phyloP scores from a whole-genome alignment of 2,797 vertebrate species.

The Cirrhinus mrigala region DNA sequence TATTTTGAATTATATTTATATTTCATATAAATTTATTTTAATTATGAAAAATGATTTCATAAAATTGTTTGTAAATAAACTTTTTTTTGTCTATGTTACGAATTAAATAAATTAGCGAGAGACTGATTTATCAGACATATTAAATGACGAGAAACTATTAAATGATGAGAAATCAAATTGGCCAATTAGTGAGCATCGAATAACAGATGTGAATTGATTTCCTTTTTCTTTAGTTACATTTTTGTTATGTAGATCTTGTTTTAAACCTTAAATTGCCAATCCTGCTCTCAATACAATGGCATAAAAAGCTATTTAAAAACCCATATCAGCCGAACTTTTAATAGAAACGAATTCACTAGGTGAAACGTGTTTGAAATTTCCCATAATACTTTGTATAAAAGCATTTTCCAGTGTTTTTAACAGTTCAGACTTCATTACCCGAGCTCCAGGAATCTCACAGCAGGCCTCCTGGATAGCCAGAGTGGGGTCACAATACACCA shows the following conservation, averaged over 20 bases:
- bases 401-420: background rate
- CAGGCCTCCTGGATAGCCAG: conserved; percentile 90
- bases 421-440: conserved; percentile 79
- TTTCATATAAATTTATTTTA: too few species aligned
- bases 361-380: background rate
- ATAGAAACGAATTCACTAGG: background rate
- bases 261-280: background rate
- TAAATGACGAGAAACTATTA: background rate
- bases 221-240: background rate
- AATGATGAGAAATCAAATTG: background rate
- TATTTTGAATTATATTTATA: too few species aligned
- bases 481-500: conserved; percentile 89
- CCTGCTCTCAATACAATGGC: background rate
- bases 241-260: background rate
- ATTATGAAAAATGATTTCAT: too few species aligned
- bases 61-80: too few species aligned
- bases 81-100: too few species aligned
- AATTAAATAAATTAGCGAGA: background rate
- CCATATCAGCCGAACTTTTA: background rate
- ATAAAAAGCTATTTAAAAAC: background rate
- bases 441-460: conserved; percentile 89
- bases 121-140: background rate
- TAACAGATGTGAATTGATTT: too few species aligned
- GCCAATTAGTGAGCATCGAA: background rate
- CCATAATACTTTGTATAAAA: background rate